A percentile compares a stretch with the other conserved stretches of the same genome.
These are phyloP conservation scores for Probosciger aterrimus DNA, from an alignment of 2,113 vertebrate genomes.

Conservation along the genomic window DNA sequence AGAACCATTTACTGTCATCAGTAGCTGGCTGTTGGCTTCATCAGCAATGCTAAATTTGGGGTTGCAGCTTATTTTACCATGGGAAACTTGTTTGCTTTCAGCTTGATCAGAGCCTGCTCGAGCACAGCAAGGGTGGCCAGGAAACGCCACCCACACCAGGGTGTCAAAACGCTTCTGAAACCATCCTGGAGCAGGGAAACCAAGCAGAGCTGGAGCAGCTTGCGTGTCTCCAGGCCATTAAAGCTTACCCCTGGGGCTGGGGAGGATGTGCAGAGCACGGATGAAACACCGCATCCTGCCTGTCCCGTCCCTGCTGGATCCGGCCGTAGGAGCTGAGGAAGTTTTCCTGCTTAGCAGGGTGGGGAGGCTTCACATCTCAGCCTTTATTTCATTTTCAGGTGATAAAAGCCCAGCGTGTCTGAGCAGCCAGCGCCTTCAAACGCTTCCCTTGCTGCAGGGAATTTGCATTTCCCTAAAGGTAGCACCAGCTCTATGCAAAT, in stretches of 20 bases:
- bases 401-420: background rate
- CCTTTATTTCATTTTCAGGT: conserved; percentile 16
- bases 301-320: conserved; percentile 20
- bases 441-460: background rate
- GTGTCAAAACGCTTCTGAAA: conserved; percentile 18
- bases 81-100: background rate
- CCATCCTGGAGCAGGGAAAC: background rate
- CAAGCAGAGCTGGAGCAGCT: background rate
- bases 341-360: conserved; percentile 53
- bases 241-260: conserved; percentile 23
- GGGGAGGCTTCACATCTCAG: conserved; percentile 34
- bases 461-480: conserved; percentile 52
- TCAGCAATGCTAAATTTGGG: background rate
- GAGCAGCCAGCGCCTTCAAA: background rate
- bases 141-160: background rate
- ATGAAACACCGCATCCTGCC: conserved; percentile 8
- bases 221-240: conserved; percentile 25
- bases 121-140: background rate
- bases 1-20: background rate
- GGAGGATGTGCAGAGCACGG: conserved; percentile 13
- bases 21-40: background rate
- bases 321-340: background rate
- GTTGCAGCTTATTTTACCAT: background rate
- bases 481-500: conserved; percentile 15
- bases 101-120: background rate